These are phyloP conservation scores for Mesorhabditis sp. DNA, from an alignment of 2,888 invertebrate genomes.

Conservation along the genomic window DNA sequence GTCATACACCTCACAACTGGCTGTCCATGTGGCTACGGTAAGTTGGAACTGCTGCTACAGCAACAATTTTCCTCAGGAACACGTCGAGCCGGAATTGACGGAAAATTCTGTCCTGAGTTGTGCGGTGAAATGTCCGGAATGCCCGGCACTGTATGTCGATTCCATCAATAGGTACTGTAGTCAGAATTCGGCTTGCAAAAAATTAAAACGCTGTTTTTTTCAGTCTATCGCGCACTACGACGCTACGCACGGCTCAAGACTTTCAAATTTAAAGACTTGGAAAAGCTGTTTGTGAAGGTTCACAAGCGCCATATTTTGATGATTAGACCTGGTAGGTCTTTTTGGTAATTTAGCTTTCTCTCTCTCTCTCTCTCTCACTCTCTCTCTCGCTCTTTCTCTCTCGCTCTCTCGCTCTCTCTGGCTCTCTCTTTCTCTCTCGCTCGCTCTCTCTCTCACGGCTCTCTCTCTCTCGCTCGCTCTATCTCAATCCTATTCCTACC, in stretches of 20 bases:
- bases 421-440: no score
- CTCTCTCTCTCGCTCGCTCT: no score
- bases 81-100: neutral
- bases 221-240: neutral
- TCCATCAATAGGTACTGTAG: neutral
- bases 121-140: conserved; percentile 1
- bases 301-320: neutral
- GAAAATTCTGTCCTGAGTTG: neutral
- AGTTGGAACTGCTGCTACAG: no score
- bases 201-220: neutral
- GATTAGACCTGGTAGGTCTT: neutral
- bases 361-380: no score
- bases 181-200: neutral
- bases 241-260: neutral
- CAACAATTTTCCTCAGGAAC: neutral
- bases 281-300: neutral
- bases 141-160: neutral
- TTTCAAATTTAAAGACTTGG: conserved; percentile 1
- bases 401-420: no score
- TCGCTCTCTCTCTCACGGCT: no score
- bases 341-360: no score
- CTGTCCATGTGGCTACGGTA: no score
- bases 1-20: no score
- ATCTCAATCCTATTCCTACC: neutral
- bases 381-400: no score